These are phyloP conservation scores for Aethes cnicana DNA, from an alignment of 2,888 invertebrate species.

Conservation along the genomic window DNA sequence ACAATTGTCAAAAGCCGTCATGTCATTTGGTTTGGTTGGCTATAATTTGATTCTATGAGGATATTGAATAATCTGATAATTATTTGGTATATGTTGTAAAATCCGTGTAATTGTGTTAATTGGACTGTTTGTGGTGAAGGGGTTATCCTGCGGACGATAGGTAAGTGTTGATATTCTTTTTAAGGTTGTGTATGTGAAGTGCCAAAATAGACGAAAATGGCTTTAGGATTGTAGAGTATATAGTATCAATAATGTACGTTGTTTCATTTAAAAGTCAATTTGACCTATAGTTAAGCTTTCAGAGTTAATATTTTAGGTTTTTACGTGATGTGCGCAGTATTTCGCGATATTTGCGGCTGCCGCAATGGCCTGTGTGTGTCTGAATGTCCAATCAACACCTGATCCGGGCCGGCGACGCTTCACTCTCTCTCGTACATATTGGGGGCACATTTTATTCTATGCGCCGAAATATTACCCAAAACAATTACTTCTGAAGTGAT, in stretches of 20 bases:
- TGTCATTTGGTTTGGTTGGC: conserved; percentile 35
- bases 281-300: not conserved
- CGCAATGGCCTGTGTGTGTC: not conserved
- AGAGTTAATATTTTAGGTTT: not conserved
- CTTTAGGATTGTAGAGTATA: conserved; percentile 47
- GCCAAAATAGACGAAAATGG: conserved; percentile 59
- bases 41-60: conserved; percentile 39
- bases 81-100: conserved; percentile 43
- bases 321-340: conserved; percentile 14
- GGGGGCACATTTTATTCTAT: not conserved
- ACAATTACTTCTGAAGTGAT: too few relatives aligned
- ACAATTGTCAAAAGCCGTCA: conserved; percentile 33
- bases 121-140: conserved; percentile 4
- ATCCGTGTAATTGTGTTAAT: conserved; percentile 41
- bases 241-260: conserved; percentile 37
- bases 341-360: conserved; percentile 3
- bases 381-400: not conserved
- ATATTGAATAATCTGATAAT: conserved; percentile 42
- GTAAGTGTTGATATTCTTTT: conserved; percentile 44
- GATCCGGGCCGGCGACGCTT: conserved; percentile 20
- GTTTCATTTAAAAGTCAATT: conserved; percentile 22
- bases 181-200: conserved; percentile 38
- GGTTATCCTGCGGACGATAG: conserved; percentile 26
- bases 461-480: not conserved
- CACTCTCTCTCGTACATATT: not conserved